Conservation (phyloP, 2,113 vertebrate species). For the Cyanistes caeruleus region DNA sequence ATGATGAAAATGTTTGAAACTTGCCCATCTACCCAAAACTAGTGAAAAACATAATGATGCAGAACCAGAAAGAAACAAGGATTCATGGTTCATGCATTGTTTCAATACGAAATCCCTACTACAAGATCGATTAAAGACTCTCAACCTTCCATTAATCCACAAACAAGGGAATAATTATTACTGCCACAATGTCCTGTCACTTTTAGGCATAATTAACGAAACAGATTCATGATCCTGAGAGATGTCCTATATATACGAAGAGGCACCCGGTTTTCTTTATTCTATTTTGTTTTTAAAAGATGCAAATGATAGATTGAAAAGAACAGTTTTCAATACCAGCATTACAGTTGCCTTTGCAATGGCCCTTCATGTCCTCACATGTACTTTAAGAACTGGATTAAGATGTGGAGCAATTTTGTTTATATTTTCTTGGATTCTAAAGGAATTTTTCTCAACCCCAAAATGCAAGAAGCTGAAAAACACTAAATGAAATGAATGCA, state of each 20-base stretch:
- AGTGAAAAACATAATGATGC: neutral
- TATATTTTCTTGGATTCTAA: neutral
- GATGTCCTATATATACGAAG: neutral
- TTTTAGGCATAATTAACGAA: neutral
- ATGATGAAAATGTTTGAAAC: neutral
- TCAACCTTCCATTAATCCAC: neutral
- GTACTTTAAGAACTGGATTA: neutral
- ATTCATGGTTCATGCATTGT: neutral
- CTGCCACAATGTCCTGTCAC: neutral
- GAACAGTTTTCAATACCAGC: neutral
- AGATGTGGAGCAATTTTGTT: neutral
- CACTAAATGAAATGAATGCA: neutral
- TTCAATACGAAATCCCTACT: neutral
- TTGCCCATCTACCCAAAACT: neutral
- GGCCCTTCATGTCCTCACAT: neutral
- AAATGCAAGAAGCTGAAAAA: neutral
- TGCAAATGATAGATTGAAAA: neutral
- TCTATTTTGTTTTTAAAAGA: neutral
- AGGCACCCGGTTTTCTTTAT: neutral
- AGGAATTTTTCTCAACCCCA: neutral
- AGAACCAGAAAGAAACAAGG: neutral
- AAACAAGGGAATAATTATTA: neutral
- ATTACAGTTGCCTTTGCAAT: neutral
- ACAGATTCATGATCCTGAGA: neutral
- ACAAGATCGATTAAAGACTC: neutral